Conservation (phyloP, 2,797 vertebrate genomes). For the Pempheris klunzingeri region DNA sequence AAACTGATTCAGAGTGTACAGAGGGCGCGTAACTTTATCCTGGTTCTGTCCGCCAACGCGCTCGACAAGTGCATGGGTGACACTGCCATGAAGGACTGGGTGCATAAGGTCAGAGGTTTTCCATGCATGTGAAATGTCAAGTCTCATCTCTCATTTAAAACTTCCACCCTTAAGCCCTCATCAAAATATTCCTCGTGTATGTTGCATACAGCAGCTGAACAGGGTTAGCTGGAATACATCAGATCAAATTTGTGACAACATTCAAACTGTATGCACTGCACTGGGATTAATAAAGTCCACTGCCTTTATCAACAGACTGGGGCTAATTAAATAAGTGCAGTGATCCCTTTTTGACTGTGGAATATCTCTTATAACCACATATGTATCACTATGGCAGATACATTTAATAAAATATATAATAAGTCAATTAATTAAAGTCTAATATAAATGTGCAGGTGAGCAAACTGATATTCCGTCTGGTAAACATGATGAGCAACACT, state of each 20-base stretch:
- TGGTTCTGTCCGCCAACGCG: conserved; percentile 92
- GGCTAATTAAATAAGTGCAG: no score
- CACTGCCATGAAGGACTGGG: conserved; percentile 94
- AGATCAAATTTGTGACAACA: not conserved
- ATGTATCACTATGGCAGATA: not conserved
- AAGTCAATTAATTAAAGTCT: not conserved
- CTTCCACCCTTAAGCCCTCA: not conserved
- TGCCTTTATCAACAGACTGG: not conserved
- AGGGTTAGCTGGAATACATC: not conserved
- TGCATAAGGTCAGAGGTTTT: conserved; percentile 91
- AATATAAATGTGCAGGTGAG: not conserved
- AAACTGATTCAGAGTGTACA: conserved; percentile 95
- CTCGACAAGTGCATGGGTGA: conserved; percentile 97
- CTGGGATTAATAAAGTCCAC: not conserved
- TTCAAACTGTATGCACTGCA: not conserved
- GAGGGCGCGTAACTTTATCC: conserved; percentile 93
- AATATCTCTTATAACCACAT: not conserved
- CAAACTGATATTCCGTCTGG: not conserved
- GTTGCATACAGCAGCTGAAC: not conserved
- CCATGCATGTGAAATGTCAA: not conserved
- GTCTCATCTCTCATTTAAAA: not conserved
- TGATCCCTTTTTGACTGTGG: not conserved
- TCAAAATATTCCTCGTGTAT: not conserved
- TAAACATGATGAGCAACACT: not conserved
- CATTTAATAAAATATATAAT: not conserved